These are phyloP conservation scores for Eriocheir sinensis DNA, from an alignment of 1,140 invertebrate genomes.

Conservation along the genomic window DNA sequence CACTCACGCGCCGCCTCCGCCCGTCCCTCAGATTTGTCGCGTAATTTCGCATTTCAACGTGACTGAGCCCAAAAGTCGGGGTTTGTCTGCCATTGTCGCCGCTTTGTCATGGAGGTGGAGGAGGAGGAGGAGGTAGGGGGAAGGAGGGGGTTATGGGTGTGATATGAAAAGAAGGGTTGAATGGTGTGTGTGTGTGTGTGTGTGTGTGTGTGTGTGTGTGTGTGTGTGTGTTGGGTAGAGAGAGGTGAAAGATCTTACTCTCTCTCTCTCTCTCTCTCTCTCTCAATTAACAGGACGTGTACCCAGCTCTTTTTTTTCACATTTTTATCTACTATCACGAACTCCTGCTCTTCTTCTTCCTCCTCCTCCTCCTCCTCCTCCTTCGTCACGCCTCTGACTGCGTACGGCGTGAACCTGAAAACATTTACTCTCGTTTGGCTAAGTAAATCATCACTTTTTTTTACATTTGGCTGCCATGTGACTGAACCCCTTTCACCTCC, in stretches of 20 bases:
- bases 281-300: background rate
- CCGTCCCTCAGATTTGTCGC: constrained; percentile 75
- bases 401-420: constrained; percentile 44
- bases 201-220: background rate
- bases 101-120: background rate
- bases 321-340: background rate
- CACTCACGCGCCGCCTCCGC: constrained; percentile 70
- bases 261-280: background rate
- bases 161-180: background rate
- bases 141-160: background rate
- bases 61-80: constrained; percentile 68
- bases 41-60: constrained; percentile 78
- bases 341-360: background rate
- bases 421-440: constrained; percentile 31
- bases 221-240: background rate
- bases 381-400: background rate
- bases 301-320: background rate
- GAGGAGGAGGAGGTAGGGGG: background rate
- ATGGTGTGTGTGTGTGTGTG: constrained; percentile 2
- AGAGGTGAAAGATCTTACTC: background rate
- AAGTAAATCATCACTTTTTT: constrained; percentile 50
- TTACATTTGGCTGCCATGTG: background rate
- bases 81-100: constrained; percentile 43
- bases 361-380: background rate
- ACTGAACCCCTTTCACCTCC: background rate